These are phyloP conservation scores for Tenebrio molitor DNA, from an alignment of 1,140 invertebrate genomes.

Conservation along the genomic window DNA sequence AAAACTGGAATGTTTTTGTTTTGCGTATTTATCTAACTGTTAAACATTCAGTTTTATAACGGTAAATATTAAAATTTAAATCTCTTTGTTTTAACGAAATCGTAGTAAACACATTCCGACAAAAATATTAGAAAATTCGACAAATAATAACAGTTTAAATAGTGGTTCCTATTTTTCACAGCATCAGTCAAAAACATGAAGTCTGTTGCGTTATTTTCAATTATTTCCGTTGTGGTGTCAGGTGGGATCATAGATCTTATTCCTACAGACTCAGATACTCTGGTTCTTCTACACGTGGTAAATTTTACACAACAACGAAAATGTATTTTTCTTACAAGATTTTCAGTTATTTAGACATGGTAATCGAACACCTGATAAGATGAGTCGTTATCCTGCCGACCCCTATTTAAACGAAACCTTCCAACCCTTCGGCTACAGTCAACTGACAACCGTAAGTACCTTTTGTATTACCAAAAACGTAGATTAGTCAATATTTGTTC, in stretches of 20 bases:
- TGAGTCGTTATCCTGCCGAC: background rate
- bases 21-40: too few species aligned
- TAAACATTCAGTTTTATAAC: too few species aligned
- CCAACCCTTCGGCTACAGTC: constrained; percentile 1
- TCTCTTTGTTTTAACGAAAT: too few species aligned
- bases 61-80: too few species aligned
- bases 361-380: constrained; percentile 23
- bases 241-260: background rate
- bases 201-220: too few species aligned
- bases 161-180: too few species aligned
- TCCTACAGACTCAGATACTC: background rate
- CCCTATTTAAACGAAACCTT: constrained; percentile 22
- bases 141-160: too few species aligned
- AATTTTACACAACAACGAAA: background rate
- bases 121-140: too few species aligned
- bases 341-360: constrained; percentile 35
- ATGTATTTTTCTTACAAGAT: background rate
- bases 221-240: background rate
- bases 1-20: too few species aligned
- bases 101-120: too few species aligned
- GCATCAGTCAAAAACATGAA: too few species aligned
- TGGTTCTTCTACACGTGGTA: constrained; percentile 21
- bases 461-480: background rate
- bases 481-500: background rate
- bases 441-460: constrained; percentile 2